Conservation (phyloP, 2,113 vertebrate species). For the Acrocephalus arundinaceus region DNA sequence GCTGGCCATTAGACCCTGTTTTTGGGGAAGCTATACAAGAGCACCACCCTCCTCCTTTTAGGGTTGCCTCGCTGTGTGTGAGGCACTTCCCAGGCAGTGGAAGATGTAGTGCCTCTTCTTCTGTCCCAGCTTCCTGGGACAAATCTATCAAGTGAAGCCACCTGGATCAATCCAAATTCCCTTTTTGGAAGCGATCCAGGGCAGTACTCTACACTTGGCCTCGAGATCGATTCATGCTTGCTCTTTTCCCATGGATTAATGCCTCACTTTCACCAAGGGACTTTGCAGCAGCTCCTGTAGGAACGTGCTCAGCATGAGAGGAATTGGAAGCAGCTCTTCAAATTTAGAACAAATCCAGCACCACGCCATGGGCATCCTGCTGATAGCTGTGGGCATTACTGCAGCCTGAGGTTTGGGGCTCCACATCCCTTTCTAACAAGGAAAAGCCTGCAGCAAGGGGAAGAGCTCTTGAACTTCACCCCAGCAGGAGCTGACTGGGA, state of each 20-base stretch:
- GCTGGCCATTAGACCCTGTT: too few species aligned
- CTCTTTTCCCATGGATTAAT: neutral
- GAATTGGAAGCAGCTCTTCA: neutral
- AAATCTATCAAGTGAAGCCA: neutral
- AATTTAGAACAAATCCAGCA: neutral
- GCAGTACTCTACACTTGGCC: neutral
- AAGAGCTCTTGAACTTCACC: neutral
- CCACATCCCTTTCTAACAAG: fast-evolving
- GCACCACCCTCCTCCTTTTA: neutral
- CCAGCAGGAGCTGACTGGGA: neutral
- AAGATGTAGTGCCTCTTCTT: neutral
- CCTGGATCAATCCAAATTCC: neutral
- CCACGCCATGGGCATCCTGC: fast-evolving
- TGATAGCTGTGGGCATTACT: fast-evolving
- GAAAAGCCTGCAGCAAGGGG: neutral
- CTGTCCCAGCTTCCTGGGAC: neutral
- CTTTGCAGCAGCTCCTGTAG: neutral
- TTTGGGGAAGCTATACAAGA: neutral
- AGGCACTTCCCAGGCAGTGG: neutral
- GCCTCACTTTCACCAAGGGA: neutral
- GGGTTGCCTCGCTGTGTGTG: fast-evolving
- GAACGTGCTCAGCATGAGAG: neutral
- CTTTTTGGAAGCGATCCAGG: neutral
- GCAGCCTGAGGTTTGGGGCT: neutral
- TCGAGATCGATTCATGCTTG: neutral